Base-by-base conservation (phyloP, 1,140 invertebrate genomes). In the Drosophila chauvacae region DNA sequence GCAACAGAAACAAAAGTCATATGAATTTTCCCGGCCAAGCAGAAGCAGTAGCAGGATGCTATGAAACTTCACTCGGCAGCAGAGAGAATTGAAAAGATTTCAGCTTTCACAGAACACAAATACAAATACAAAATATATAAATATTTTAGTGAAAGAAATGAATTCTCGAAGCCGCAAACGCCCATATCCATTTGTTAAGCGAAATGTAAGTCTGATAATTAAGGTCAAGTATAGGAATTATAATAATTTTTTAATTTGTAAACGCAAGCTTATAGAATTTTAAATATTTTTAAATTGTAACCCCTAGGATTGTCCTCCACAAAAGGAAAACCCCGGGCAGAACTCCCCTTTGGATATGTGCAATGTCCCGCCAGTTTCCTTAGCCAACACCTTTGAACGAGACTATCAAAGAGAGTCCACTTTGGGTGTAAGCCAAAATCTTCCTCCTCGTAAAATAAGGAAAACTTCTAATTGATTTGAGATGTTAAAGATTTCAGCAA, bases 11-110 rank as follows among this genome's bases (percentile, higher is more conserved):
- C 72, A 28, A 50, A 47, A 84, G 47, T 71, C 71, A 70, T 65
- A 84, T 76, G 80, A 78, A 71, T 64, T 53, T 56, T 39, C 35
- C 28, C 20, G 18, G 18, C 44, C 30, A 73, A 75, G 30, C 30
- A 82, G 35, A 18, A 82, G 44, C 58, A 76, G 13, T 50, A 76
- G 20, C 45, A 48, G 47, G 23, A 48, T 56, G 51, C 68, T 61
- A 66, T 78, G 63, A 44, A 85, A 69, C 73, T 57, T 47, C 73
- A 77, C 63, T 85, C 63, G 37, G 42, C 41, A 41, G 44, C 2
- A 69, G 37, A 23, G 14, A 47, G n/a, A 23, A 11, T 9, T 7
- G 28, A 61, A 50, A 18, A 35, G 44, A 51, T 47, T 72, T 55
- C 16, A 37, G 35, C 23, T 20, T 35, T 23, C 16, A 37, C 26